These are phyloP conservation scores for Anas bahamensis DNA, from an alignment of 2,797 vertebrate genomes.

Conservation along the genomic window DNA sequence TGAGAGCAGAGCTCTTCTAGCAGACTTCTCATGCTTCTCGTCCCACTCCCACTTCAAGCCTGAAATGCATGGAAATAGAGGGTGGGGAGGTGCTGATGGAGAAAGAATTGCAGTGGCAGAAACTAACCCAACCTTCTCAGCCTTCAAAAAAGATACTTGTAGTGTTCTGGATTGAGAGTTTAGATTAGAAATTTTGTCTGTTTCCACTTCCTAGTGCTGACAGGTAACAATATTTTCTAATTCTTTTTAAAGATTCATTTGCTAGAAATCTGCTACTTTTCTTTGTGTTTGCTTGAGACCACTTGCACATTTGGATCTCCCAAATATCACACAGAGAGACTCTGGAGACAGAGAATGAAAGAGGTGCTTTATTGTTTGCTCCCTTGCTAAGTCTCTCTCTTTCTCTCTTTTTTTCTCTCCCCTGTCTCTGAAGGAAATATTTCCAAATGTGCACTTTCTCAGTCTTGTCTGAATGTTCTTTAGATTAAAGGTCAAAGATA, in stretches of 20 bases:
- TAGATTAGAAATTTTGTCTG: background rate
- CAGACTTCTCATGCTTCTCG: background rate
- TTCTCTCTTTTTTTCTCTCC: background rate
- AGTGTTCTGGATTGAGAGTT: background rate
- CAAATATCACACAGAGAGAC: background rate
- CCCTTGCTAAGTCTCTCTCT: background rate
- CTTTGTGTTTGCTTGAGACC: background rate
- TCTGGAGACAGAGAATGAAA: conserved; percentile 28
- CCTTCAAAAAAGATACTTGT: background rate
- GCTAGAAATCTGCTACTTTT: background rate
- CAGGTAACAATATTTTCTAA: background rate
- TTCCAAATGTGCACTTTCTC: conserved; percentile 62
- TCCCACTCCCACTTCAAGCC: background rate
- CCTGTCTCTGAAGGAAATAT: conserved; percentile 23
- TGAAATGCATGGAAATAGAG: background rate
- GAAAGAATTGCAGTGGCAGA: background rate
- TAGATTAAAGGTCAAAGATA: conserved; percentile 58
- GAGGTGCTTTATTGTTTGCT: conserved; percentile 23
- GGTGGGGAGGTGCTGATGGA: background rate
- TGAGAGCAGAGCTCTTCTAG: background rate
- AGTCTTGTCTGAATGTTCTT: conserved; percentile 37
- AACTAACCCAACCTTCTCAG: background rate
- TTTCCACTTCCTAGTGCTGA: background rate
- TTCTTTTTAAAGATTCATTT: background rate
- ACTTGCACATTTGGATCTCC: background rate